Evolutionary conservation across 2,113 vertebrate genomes (phyloP).

Genomic region (Cranoglanis bouderius): DNA sequence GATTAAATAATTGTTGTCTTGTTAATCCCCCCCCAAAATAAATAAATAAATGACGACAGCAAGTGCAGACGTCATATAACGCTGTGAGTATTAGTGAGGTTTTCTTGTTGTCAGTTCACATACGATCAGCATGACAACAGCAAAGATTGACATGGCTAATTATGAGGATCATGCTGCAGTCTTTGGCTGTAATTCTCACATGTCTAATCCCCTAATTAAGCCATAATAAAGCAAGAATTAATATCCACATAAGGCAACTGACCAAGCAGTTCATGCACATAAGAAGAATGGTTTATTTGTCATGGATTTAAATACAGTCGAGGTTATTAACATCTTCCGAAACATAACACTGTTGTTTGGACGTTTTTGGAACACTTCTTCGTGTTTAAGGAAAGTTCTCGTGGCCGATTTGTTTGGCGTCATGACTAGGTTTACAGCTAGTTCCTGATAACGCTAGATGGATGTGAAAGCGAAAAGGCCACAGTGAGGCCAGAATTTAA

Average conservation of each 20-base stretch:
- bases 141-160: slow-evolving; percentile 45
- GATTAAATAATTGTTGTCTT: too few relatives aligned
- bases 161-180: slow-evolving; percentile 47
- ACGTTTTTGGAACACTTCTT: not conserved
- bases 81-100: slow-evolving; percentile 6
- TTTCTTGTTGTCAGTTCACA: slow-evolving; percentile 20
- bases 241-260: not conserved
- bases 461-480: slow-evolving; percentile 13
- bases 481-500: slow-evolving; percentile 35
- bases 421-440: not conserved
- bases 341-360: not conserved
- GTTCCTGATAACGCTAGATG: slow-evolving; percentile 1
- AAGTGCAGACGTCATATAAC: not conserved
- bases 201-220: slow-evolving; percentile 41
- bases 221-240: slow-evolving; percentile 33
- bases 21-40: too few relatives aligned
- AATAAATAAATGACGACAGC: not conserved
- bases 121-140: slow-evolving; percentile 61
- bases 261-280: not conserved
- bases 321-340: not conserved
- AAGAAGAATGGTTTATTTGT: not conserved
- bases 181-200: slow-evolving; percentile 38
- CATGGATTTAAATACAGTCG: not conserved
- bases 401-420: not conserved
- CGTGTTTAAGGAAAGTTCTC: not conserved